Base-by-base conservation (phyloP, 2,888 invertebrate genomes). In the Cabera pusaria region DNA sequence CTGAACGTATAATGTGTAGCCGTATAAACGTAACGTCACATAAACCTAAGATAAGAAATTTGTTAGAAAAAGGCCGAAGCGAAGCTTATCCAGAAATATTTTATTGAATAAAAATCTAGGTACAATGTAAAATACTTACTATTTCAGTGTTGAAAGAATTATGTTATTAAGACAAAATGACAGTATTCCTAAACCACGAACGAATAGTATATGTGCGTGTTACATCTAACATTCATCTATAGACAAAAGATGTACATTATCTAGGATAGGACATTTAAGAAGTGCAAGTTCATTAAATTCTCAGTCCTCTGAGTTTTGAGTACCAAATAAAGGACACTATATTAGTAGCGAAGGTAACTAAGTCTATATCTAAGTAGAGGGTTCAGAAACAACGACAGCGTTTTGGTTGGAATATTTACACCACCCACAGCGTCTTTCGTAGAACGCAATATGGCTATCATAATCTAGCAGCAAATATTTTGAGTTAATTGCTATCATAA, bases 21-120 rank as follows among this genome's bases (percentile, higher is more conserved):
- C 22, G 31, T 31, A 31, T 31, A 31, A 22, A 31, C 22, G 16
- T 22, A 31, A 5, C 4, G n/a, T n/a, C n/a, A n/a, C n/a, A n/a
- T n/a, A n/a, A n/a, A n/a, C n/a, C n/a, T n/a, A n/a, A n/a, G n/a
- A n/a, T n/a, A n/a, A n/a, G n/a, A n/a, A n/a, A n/a, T n/a, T n/a
- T n/a, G 14, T 14, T 3, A 2, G 14, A 17, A 33, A 27, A 34
- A 56, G 51, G 60, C 60, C 22, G 22, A 70, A 67, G 68, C 67
- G 27, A 68, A 70, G 70, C 66, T 59, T 47, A 70, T 44, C 26
- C 43, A 56, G 23, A 38, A 28, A 33, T 24, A 37, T 23, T n/a
- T 22, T 5, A 22, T 34, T 22, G 17, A 11, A 18, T 9, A 10
- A 17, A 26, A 21, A 18, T n/a, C n/a, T n/a, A 39, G 1, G 25